A percentile compares a stretch with the other conserved stretches of the same genome.
phyloP scores from a whole-genome alignment of 2,888 invertebrate species.

The Liposcelis brunnea region DNA sequence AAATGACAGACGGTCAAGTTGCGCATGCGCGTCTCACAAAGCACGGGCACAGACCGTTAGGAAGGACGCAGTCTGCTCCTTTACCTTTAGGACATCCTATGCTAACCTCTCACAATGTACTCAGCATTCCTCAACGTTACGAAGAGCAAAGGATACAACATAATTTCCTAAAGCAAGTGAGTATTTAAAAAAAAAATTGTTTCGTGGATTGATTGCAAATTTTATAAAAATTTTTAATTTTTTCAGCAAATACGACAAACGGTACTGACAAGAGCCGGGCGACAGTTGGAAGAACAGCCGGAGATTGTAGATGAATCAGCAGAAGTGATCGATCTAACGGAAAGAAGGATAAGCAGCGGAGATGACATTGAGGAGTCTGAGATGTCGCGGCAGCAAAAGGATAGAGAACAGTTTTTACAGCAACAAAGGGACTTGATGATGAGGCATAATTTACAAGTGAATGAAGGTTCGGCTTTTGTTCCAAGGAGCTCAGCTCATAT shows the following conservation, averaged over 20 bases:
- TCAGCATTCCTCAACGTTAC: conserved; percentile 19
- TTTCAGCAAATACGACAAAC: conserved; percentile 73
- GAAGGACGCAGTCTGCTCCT: conserved; percentile 88
- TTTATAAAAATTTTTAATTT: conserved; percentile 3
- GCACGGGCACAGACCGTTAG: conserved; percentile 60
- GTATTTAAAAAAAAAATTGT: no score
- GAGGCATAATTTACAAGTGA: conserved; percentile 34
- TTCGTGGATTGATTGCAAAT: background rate
- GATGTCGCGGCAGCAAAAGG: conserved; percentile 37
- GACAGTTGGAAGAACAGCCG: conserved; percentile 19
- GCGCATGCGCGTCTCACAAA: conserved; percentile 51
- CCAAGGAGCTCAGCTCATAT: conserved; percentile 24
- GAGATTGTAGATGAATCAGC: conserved; percentile 19
- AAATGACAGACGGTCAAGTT: conserved; percentile 21
- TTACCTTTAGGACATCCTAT: conserved; percentile 78
- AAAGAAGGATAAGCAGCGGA: conserved; percentile 33
- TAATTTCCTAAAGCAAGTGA: conserved; percentile 28
- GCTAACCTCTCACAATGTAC: conserved; percentile 46
- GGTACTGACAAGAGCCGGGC: conserved; percentile 59
- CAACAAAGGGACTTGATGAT: conserved; percentile 46
- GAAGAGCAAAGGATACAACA: conserved; percentile 25
- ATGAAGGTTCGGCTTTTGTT: conserved; percentile 22
- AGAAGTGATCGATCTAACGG: conserved; percentile 61
- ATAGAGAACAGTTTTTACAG: conserved; percentile 38
- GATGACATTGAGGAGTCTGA: conserved; percentile 27